Base-by-base conservation (phyloP, 2,888 invertebrate genomes). In the Eulithis testata region DNA sequence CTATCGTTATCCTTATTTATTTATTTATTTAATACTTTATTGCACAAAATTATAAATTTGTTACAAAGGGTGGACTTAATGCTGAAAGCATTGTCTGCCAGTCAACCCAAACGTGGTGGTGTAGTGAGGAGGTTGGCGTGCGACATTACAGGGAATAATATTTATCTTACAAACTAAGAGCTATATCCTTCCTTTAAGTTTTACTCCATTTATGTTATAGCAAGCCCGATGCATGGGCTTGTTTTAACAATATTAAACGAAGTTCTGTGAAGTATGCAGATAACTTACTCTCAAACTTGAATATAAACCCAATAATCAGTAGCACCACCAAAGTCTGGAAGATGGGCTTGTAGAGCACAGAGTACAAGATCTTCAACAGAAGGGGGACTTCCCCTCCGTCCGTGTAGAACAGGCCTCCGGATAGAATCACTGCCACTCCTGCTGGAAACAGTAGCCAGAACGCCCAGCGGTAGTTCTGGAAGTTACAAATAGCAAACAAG, bases 261-360 rank as follows among this genome's bases (percentile, higher is more conserved):
- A 40, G 11, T 21, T 11, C 44, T 44, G n/a, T 11, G 44, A n/a
- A 11, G 11, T 3, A 11, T 40, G 40, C 8, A 40, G 8, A 7
- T n/a, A 31, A 76, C 84, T 87, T 63, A 93, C 92, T 74, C 56
- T 92, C 92, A 55, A 87, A 51, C 74, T 88, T 86, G 66, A 91
- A 90, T 2, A 91, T 69, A 62, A 73, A 72, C 7, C 83, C 80
- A 0, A 91, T 53, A 4, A 87, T 85, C 4, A 89, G 45, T 0
- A 49, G 9, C 0, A 86, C 68, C 0, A 91, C 71, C 0, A 87
- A 40, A 0, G 75, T 0, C 65, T 90, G 88, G 73, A 91, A 91
- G 27, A 85, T 14, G 0, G 89, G 85, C 68, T 88, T 89, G 82
- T 88, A 86, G 12, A 87, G 51, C 0, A 81, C 73, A 0, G 91